phyloP scores from a whole-genome alignment of 2,888 invertebrate genomes.

The Calameuta idolon region DNA sequence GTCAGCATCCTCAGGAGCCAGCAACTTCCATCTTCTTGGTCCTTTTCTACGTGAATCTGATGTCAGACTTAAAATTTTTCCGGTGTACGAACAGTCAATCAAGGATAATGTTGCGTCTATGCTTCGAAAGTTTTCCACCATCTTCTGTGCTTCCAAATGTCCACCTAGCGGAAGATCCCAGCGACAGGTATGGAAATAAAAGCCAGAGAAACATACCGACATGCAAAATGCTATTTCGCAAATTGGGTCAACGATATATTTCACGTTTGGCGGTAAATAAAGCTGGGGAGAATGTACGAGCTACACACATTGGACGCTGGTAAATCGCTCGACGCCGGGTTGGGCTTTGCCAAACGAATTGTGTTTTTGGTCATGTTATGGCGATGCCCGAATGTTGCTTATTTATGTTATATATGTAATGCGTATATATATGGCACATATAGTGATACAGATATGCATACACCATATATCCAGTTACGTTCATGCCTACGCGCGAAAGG shows the following conservation, averaged over 20 bases:
- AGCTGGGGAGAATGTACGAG: conserved; percentile 1
- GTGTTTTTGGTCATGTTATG: not conserved
- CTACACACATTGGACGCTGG: not conserved
- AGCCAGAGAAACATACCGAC: not conserved
- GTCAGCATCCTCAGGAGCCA: too few species aligned
- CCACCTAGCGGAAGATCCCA: too few species aligned
- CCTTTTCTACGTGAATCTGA: too few species aligned
- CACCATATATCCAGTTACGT: not conserved
- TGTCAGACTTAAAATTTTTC: too few species aligned
- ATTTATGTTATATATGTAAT: not conserved
- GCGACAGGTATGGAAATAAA: not conserved
- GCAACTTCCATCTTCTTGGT: too few species aligned
- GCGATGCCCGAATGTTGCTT: not conserved
- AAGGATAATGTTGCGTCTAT: not conserved
- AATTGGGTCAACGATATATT: conserved; percentile 8
- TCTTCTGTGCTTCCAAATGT: not conserved
- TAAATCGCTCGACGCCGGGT: not conserved
- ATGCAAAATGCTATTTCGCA: not conserved
- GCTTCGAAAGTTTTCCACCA: not conserved
- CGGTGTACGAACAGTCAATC: not conserved
- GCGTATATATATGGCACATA: not conserved
- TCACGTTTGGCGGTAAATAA: conserved; percentile 7
- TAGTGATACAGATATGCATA: not conserved
- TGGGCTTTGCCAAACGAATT: not conserved
- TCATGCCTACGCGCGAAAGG: not conserved